Base-by-base conservation (phyloP, 2,888 invertebrate species). In the Drosophila yooni region DNA sequence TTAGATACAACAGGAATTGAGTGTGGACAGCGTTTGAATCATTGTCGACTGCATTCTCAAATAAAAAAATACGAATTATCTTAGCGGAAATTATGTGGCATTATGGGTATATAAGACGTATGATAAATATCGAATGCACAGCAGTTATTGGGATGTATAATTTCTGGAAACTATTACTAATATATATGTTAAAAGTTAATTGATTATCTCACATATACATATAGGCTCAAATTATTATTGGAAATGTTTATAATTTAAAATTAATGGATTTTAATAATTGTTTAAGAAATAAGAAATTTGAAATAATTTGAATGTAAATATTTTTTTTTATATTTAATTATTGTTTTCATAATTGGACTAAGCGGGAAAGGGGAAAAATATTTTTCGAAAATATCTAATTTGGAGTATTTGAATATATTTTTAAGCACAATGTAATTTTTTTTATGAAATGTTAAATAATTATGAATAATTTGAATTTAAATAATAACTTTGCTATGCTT, bases 1-100 rank as follows among this genome's bases (percentile, higher is more conserved):
- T 70, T 25, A 5, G 8, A 27, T 21, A 54, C 10, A 48, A 33
- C 27, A 36, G 46, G 48, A 53, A 69, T 51, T 48, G 52, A 69
- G 38, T 53, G 31, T 8, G 31, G 18, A 48, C 21, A 59, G 21
- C 1, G 0, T 29, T 70, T 34, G 2, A 43, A 52, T 60, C 18
- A 25, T 18, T 52, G 46, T 52, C 34, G 25, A 31, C 21, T 48
- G 40, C 34, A 52, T 21, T 38, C 13, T 18, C 21, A 46, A n/a
- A 31, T 34, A 59, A 34, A 2, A 40, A 40, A 2, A 38, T 29
- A 56, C n/a, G n/a, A 18, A 34, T 34, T 59, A 48, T n/a, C 25
- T 36, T 11, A 10, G n/a, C 18, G 13, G 25, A n/a, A 25, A 25
- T 33, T 31, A 10, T 18, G 11, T 31, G 40, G 15, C 7, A 15